Evolutionary conservation across 2,888 invertebrate species (phyloP).

Genomic region (Tipula unca): DNA sequence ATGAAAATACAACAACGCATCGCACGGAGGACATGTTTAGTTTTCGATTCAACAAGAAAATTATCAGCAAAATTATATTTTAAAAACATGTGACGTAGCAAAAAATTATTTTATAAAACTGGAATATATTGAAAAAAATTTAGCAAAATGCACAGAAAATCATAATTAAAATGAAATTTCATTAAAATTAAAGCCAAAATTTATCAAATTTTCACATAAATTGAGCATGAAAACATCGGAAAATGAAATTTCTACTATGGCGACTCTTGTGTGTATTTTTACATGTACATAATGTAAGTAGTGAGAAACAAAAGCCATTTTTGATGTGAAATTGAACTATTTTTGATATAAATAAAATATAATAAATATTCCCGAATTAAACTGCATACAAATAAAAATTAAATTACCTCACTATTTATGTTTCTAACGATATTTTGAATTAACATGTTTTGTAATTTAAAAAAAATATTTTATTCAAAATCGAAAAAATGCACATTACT

Average conservation of each 20-base stretch:
- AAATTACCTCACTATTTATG: background rate
- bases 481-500: conserved; percentile 1
- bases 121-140: background rate
- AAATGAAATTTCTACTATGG: background rate
- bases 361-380: background rate
- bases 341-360: background rate
- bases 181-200: background rate
- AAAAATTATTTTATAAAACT: background rate
- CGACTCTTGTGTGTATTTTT: background rate
- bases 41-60: background rate
- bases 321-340: background rate
- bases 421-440: background rate
- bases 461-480: background rate
- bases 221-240: background rate
- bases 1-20: background rate
- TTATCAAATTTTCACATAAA: background rate
- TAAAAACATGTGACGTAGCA: conserved; percentile 14
- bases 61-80: background rate
- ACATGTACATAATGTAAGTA: background rate
- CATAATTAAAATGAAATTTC: background rate
- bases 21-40: background rate
- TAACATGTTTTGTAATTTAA: background rate
- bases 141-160: background rate
- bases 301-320: background rate
- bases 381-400: background rate